A percentile compares a stretch with the other conserved stretches of the same genome.
Evolutionary conservation across 2,888 invertebrate genomes (phyloP).

Genomic region (Melanchra persicariae): DNA sequence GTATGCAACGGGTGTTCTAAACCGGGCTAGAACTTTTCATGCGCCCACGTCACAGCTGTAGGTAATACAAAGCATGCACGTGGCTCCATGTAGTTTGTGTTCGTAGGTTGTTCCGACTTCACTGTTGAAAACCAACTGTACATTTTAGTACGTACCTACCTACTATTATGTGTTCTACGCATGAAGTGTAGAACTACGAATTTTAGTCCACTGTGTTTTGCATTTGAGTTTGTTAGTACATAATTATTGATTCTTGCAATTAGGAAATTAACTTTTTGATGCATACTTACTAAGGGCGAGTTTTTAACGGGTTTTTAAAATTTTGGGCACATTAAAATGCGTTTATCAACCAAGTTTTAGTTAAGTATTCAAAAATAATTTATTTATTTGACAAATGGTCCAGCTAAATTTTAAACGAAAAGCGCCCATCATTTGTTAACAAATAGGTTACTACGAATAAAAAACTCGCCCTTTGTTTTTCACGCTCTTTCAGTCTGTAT

Average conservation of each 20-base stretch:
- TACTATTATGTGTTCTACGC: neutral
- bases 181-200: slow-evolving; percentile 3
- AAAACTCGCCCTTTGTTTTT: no score
- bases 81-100: neutral
- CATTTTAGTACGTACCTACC: neutral
- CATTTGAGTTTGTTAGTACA: neutral
- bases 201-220: slow-evolving; percentile 5
- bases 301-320: no score
- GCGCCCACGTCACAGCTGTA: slow-evolving; percentile 8
- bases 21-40: slow-evolving; percentile 27
- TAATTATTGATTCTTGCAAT: neutral
- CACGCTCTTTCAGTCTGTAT: no score
- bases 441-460: no score
- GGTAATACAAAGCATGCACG: slow-evolving; percentile 29
- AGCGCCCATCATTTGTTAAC: no score
- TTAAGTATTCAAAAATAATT: no score
- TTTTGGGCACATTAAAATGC: no score
- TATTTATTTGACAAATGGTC: no score
- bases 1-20: slow-evolving; percentile 33
- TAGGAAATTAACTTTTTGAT: no score
- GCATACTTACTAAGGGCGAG: no score
- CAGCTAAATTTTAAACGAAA: no score
- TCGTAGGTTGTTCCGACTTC: slow-evolving; percentile 1
- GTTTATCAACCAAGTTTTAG: no score
- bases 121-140: slow-evolving; percentile 19